These are phyloP conservation scores for Achlya flavicornis DNA, from an alignment of 2,888 invertebrate genomes.

Conservation along the genomic window DNA sequence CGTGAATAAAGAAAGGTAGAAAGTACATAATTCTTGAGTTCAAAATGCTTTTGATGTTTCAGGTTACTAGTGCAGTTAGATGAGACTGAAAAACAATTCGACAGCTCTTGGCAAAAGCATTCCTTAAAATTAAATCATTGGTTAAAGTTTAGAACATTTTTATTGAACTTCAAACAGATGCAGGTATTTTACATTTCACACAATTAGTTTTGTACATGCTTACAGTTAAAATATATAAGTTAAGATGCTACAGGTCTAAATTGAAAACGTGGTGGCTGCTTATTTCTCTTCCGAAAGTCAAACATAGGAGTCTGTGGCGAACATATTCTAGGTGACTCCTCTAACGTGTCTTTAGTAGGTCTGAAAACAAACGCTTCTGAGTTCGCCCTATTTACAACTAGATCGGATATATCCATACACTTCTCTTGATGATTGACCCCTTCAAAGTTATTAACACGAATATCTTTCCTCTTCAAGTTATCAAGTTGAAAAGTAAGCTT, in stretches of 20 bases:
- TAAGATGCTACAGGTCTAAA: conserved; percentile 68
- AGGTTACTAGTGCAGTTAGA: conserved; percentile 96
- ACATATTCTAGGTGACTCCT: conserved; percentile 57
- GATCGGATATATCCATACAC: conserved; percentile 73
- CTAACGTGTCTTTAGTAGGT: conserved; percentile 60
- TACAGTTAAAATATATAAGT: conserved; percentile 16
- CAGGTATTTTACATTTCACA: conserved; percentile 81
- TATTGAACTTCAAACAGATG: conserved; percentile 96
- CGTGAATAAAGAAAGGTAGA: too few relatives aligned
- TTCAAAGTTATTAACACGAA: conserved; percentile 57
- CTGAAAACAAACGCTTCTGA: conserved; percentile 70
- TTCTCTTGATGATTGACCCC: conserved; percentile 55
- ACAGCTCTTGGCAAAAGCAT: conserved; percentile 97
- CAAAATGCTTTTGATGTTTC: conserved; percentile 37
- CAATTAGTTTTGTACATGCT: conserved; percentile 27
- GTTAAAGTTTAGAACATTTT: conserved; percentile 95
- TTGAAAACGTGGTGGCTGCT: conserved; percentile 58
- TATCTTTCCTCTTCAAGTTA: conserved; percentile 70
- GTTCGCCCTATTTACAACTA: conserved; percentile 64
- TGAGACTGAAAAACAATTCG: conserved; percentile 97
- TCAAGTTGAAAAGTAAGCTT: conserved; percentile 76
- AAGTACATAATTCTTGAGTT: too few relatives aligned
- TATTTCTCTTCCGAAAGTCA: conserved; percentile 65
- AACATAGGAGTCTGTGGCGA: conserved; percentile 76
- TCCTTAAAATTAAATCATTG: conserved; percentile 95